phyloP scores from a whole-genome alignment of 2,888 invertebrate species.

The Teleiodes luculella region DNA sequence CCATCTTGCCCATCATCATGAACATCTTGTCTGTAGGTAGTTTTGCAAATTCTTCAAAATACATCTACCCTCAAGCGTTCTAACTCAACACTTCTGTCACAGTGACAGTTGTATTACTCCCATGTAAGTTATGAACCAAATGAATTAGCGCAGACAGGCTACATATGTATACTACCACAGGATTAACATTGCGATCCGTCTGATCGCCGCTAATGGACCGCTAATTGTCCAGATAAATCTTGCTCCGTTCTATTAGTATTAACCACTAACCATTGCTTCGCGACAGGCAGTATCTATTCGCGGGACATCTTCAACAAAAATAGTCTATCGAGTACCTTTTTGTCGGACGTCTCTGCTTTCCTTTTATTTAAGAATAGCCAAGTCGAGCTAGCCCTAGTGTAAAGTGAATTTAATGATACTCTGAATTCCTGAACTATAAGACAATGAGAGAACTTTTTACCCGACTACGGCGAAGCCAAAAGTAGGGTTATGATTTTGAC shows the following conservation, averaged over 20 bases:
- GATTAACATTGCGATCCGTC: slow-evolving; percentile 14
- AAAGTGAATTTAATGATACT: too few relatives aligned
- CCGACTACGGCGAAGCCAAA: too few relatives aligned
- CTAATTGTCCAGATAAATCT: slow-evolving; percentile 26
- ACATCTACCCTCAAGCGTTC: not conserved
- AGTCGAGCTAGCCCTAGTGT: too few relatives aligned
- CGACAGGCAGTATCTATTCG: not conserved
- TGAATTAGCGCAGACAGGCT: not conserved
- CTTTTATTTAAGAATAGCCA: too few relatives aligned
- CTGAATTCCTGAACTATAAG: too few relatives aligned
- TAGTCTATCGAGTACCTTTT: not conserved
- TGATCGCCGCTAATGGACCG: slow-evolving; percentile 23
- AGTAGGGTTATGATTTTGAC: too few relatives aligned
- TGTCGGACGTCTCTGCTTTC: not conserved
- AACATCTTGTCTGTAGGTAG: not conserved
- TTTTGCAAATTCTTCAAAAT: not conserved
- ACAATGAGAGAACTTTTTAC: too few relatives aligned
- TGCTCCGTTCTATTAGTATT: slow-evolving; percentile 7
- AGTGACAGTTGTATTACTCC: not conserved
- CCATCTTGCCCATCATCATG: not conserved
- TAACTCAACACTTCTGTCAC: not conserved
- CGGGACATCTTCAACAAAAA: not conserved
- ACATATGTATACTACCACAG: slow-evolving; percentile 10
- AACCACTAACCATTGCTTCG: slow-evolving; percentile 10
- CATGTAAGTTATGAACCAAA: slow-evolving; percentile 10